Percentiles rank a stretch among this genome's conserved stretches.
These are phyloP conservation scores for Hypercompe scribonia DNA, from an alignment of 2,888 invertebrate species.

Conservation along the genomic window DNA sequence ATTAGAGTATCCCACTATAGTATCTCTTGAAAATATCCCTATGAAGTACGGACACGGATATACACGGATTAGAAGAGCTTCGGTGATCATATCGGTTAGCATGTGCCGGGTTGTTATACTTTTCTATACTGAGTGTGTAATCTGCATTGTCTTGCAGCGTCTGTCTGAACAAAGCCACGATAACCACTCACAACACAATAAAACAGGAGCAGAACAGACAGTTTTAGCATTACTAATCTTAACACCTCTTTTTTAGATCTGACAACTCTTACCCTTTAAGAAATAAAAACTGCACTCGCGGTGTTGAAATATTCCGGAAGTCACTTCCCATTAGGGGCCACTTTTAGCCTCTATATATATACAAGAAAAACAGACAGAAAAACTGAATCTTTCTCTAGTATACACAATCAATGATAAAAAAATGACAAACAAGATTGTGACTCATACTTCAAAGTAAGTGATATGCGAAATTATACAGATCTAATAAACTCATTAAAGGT, in stretches of 20 bases:
- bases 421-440: background rate
- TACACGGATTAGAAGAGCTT: background rate
- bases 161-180: no score
- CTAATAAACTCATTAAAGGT: background rate
- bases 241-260: constrained; percentile 38
- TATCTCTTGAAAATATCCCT: background rate
- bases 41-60: background rate
- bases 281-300: background rate
- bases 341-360: background rate
- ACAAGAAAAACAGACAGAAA: background rate
- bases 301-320: background rate
- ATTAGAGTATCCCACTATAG: background rate
- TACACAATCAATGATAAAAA: background rate
- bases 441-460: background rate
- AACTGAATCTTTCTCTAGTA: background rate
- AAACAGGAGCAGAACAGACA: background rate
- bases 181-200: background rate
- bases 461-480: background rate
- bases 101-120: no score
- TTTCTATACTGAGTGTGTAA: no score
- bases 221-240: constrained; percentile 33
- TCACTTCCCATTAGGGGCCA: background rate
- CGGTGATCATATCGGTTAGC: background rate
- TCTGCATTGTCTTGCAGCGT: no score
- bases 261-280: no score